Evolutionary conservation across 2,888 invertebrate species (phyloP).

Genomic region (Drosophila prostipennis): DNA sequence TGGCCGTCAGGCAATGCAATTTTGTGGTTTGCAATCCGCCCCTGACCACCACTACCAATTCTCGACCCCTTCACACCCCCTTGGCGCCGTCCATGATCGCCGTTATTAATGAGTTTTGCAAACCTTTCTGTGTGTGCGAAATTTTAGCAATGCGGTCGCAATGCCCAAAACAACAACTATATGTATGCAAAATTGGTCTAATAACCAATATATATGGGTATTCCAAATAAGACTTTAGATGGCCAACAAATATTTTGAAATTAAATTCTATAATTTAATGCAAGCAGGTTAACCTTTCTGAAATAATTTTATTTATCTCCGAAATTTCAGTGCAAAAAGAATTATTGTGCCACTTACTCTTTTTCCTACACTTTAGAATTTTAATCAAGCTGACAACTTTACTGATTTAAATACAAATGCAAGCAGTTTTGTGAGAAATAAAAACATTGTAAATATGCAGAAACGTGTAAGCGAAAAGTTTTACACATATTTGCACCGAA

Average conservation of each 20-base stretch:
- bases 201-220: slow-evolving; percentile 30
- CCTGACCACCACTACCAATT: not conserved
- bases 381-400: not conserved
- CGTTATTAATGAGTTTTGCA: slow-evolving; percentile 73
- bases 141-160: slow-evolving; percentile 11
- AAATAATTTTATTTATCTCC: too few species aligned
- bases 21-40: slow-evolving; percentile 66
- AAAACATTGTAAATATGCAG: slow-evolving; percentile 16
- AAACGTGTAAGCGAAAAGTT: slow-evolving; percentile 38
- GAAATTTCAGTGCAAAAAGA: too few species aligned
- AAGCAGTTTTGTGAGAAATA: not conserved
- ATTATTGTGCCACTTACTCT: too few species aligned
- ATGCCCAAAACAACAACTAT: slow-evolving; percentile 6
- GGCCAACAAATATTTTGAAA: too few species aligned
- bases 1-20: slow-evolving; percentile 76
- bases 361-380: not conserved
- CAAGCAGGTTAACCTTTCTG: too few species aligned
- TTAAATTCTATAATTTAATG: too few species aligned
- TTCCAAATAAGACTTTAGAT: too few species aligned
- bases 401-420: slow-evolving; percentile 7
- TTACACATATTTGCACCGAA: slow-evolving; percentile 64
- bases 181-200: slow-evolving; percentile 61
- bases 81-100: slow-evolving; percentile 6
- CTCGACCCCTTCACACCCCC: not conserved
- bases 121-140: slow-evolving; percentile 16